These are phyloP conservation scores for Oscheius myriophilus DNA, from an alignment of 2,888 invertebrate genomes.

Conservation along the genomic window DNA sequence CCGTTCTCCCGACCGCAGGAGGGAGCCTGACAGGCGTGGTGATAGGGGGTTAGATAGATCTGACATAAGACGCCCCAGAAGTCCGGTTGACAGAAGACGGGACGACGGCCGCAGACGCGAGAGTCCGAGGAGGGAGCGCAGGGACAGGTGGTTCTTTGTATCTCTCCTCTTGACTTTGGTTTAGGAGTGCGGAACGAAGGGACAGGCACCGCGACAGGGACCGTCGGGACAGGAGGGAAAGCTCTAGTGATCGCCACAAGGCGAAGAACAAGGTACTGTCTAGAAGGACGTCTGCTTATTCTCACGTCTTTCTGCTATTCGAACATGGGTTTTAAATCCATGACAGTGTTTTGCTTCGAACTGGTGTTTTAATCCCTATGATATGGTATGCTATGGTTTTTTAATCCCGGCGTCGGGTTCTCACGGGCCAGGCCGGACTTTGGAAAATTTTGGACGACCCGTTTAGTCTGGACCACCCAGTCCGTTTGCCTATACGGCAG, in stretches of 20 bases:
- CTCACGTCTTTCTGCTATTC: too few species aligned
- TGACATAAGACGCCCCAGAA: slow-evolving; percentile 21
- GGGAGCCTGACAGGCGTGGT: slow-evolving; percentile 30
- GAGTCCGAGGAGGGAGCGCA: slow-evolving; percentile 16
- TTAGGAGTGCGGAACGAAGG: slow-evolving; percentile 23
- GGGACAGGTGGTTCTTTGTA: slow-evolving; percentile 2
- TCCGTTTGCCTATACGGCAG: too few species aligned
- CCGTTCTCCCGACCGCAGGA: slow-evolving; percentile 10
- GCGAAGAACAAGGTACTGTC: slow-evolving; percentile 24
- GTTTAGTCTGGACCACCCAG: too few species aligned
- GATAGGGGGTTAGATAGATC: slow-evolving; percentile 16
- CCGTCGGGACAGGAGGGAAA: slow-evolving; percentile 29
- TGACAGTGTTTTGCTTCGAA: too few species aligned
- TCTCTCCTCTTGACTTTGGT: not conserved
- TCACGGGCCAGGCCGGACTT: too few species aligned
- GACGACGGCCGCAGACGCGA: slow-evolving; percentile 25
- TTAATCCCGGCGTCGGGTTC: too few species aligned
- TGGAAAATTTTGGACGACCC: too few species aligned
- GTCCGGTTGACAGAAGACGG: slow-evolving; percentile 30
- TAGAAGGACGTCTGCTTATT: too few species aligned
- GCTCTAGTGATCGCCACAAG: slow-evolving; percentile 29
- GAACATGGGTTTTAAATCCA: too few species aligned
- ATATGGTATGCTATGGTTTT: too few species aligned
- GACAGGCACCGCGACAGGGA: slow-evolving; percentile 21
- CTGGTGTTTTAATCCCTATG: too few species aligned